Evolutionary conservation across 2,113 vertebrate species (phyloP).

Genomic region (Sinocyclocheilus anophthalmus): DNA sequence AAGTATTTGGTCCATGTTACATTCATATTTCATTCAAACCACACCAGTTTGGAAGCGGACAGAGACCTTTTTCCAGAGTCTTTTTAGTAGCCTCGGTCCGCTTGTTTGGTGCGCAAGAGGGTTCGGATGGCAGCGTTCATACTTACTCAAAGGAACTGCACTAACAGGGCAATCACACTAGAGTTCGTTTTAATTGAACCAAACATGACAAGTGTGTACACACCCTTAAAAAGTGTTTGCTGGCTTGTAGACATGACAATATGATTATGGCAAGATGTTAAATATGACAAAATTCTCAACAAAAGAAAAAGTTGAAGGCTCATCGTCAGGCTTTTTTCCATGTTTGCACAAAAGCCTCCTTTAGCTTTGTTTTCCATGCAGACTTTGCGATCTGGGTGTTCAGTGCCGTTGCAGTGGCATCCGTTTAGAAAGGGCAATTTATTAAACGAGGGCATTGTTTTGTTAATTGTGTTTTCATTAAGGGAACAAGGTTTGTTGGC

Average conservation of each 20-base stretch:
- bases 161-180: too few species aligned
- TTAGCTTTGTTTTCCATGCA: constrained; percentile 14
- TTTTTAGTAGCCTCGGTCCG: too few species aligned
- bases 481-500: background rate
- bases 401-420: background rate
- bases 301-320: background rate
- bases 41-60: too few species aligned
- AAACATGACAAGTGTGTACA: too few species aligned
- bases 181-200: too few species aligned
- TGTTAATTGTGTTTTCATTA: constrained; percentile 35
- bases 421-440: constrained; percentile 10
- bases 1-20: too few species aligned
- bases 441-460: constrained; percentile 39
- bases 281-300: background rate
- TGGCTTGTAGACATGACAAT: background rate
- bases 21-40: too few species aligned
- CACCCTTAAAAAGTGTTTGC: background rate
- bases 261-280: background rate
- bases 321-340: background rate
- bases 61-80: too few species aligned
- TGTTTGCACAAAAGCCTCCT: background rate
- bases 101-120: too few species aligned
- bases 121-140: too few species aligned
- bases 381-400: constrained; percentile 5
- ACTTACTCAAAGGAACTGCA: too few species aligned